Conservation (phyloP, 2,888 invertebrate genomes). For the Netelia inedita region DNA sequence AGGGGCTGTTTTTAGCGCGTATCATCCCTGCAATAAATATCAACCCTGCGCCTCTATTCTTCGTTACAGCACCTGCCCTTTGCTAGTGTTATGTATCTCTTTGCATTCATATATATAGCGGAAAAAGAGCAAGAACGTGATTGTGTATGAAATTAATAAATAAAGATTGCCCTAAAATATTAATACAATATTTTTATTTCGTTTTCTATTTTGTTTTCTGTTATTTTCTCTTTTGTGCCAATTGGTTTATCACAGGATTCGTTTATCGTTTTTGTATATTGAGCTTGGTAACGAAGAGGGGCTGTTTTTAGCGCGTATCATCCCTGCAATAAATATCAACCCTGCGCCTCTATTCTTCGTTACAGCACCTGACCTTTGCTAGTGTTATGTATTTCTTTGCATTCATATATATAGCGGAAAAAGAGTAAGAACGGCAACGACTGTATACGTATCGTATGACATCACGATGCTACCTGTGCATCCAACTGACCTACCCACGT, state of each 20-base stretch:
- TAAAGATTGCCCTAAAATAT: not conserved
- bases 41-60: constrained; percentile 15
- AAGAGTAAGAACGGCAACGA: not conserved
- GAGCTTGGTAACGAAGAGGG: not conserved
- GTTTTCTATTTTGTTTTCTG: too few relatives aligned
- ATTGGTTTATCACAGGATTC: constrained; percentile 32
- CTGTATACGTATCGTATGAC: too few relatives aligned
- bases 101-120: constrained; percentile 8
- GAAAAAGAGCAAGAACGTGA: not conserved
- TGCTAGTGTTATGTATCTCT: constrained; percentile 30
- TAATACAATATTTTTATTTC: too few relatives aligned
- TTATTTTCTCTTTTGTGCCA: not conserved
- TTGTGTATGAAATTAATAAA: too few relatives aligned
- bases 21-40: constrained; percentile 49
- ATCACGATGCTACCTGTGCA: not conserved
- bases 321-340: constrained; percentile 41
- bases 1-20: constrained; percentile 48
- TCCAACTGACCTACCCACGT: constrained; percentile 23
- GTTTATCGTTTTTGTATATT: constrained; percentile 38
- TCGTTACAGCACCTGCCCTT: constrained; percentile 50
- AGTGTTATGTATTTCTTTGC: constrained; percentile 15
- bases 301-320: constrained; percentile 55
- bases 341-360: constrained; percentile 22
- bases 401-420: constrained; percentile 12
- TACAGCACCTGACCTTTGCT: constrained; percentile 55